phyloP scores from a whole-genome alignment of 2,113 vertebrate species.

The Cervus canadensis region DNA sequence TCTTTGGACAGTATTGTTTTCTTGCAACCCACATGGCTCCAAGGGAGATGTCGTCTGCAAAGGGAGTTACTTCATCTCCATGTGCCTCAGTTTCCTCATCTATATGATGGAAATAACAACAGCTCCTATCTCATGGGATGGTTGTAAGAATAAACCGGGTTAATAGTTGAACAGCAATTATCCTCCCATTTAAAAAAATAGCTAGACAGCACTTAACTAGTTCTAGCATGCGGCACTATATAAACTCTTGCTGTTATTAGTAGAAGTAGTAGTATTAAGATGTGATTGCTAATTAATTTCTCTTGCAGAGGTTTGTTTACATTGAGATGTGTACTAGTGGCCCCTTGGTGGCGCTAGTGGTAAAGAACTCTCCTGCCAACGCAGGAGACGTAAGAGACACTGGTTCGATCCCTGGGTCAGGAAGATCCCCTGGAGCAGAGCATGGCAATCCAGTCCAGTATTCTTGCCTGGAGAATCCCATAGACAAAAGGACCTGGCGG shows the following conservation, averaged over 20 bases:
- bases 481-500: neutral
- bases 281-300: neutral
- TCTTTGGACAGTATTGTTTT: neutral
- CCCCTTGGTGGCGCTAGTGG: neutral
- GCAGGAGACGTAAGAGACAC: accelerated
- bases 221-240: too few relatives aligned
- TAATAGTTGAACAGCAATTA: neutral
- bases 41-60: neutral
- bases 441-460: neutral
- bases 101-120: neutral
- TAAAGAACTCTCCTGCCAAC: neutral
- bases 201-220: neutral
- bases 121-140: neutral
- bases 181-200: neutral
- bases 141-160: neutral
- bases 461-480: neutral
- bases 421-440: neutral
- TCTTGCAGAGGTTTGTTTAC: neutral
- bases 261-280: neutral
- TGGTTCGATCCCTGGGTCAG: neutral
- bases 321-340: neutral
- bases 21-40: neutral
- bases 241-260: neutral
- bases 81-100: neutral
- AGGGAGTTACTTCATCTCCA: neutral